A percentile compares a stretch with the other conserved stretches of the same genome.
Evolutionary conservation across 2,113 vertebrate species (phyloP).

Genomic region (Eonycteris spelaea): DNA sequence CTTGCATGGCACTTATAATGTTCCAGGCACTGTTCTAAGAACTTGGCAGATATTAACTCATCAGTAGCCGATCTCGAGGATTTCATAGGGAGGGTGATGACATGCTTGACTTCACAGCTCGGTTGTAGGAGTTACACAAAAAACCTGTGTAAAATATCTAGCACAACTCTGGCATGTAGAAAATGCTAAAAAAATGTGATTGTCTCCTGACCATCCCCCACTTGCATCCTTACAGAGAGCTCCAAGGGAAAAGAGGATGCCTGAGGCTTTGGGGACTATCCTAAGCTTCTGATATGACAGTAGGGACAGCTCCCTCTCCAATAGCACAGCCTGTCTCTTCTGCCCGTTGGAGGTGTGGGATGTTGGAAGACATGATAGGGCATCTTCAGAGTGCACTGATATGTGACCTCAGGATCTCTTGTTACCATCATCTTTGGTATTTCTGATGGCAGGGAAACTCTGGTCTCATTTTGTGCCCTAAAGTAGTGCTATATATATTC

Average conservation of each 20-base stretch:
- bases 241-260: neutral
- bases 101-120: neutral
- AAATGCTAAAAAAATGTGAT: neutral
- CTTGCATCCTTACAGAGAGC: neutral
- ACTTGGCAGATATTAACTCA: neutral
- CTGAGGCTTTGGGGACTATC: neutral
- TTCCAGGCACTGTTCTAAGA: neutral
- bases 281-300: neutral
- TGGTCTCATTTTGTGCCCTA: neutral
- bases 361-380: neutral
- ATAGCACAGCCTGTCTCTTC: neutral
- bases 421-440: neutral
- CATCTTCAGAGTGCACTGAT: neutral
- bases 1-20: neutral
- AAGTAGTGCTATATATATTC: no score
- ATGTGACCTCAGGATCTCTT: neutral
- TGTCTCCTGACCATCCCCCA: neutral
- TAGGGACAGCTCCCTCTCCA: neutral
- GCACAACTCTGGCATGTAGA: neutral
- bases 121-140: neutral
- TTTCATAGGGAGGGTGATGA: rapidly evolving
- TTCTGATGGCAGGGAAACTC: neutral
- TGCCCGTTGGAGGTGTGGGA: neutral
- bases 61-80: neutral
- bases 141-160: neutral